Base-by-base conservation (phyloP, 2,888 invertebrate genomes). In the Hirtodrosophila cameraria region DNA sequence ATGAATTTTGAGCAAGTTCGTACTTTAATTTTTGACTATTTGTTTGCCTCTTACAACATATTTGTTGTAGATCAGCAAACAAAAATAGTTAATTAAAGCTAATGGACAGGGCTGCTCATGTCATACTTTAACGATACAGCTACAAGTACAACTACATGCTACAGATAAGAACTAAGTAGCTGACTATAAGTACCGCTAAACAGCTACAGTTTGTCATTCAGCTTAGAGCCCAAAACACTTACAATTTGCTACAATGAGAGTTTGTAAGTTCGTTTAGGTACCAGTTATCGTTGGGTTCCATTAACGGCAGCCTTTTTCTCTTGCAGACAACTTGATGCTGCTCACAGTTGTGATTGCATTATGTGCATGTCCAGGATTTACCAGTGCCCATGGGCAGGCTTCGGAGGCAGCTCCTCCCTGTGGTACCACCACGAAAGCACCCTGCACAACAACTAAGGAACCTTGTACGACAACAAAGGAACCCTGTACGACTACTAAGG, bases 241-340 rank as follows among this genome's bases (percentile, higher is more conserved):
- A 33, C 28, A 8, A 39, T 25, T 52, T 41, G 11, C 25, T 18
- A 31, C 36, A 45, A 81, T 74, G 65, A 69, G 61, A 74, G 58
- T 58, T 57, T 78, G 61, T 77, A 48, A 54, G 74, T 74, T 45
- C 6, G 11, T 9, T 9, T 9, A 9, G 5, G 2, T 1, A 9
- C 5, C 0, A 12, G 4, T 2, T 15, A 2, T 5, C 15, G 8
- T 25, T 4, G 4, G 13, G 2, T 13, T 5, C 3, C 1, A 9
- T 8, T 46, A 31, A 42, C 12, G 1, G 1, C 2, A n/a, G 13
- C 8, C 12, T 15, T n/a, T 13, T 6, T 15, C n/a, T 12, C 2
- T 46, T 39, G 5, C 39, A 82, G 83, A 54, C 62, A 70, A 58
- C 53, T 23, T 42, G 28, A 16, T 66, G 43, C 43, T 82, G 50